A percentile compares a stretch with the other conserved stretches of the same genome.
These are phyloP conservation scores for Chelon labrosus DNA, from an alignment of 2,797 vertebrate genomes.

Conservation along the genomic window DNA sequence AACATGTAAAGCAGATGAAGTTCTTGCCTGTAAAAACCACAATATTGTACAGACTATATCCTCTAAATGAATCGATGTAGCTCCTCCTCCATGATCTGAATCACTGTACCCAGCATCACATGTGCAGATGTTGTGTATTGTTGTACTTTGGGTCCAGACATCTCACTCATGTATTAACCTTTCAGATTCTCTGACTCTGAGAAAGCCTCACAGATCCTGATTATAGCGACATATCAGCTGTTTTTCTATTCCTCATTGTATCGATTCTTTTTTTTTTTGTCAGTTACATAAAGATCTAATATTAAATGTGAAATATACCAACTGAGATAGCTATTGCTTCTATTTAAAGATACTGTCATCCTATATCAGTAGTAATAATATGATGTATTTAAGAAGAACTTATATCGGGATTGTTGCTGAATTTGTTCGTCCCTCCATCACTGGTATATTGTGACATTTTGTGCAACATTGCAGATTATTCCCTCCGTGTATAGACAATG, in stretches of 20 bases:
- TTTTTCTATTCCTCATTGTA: conserved; percentile 45
- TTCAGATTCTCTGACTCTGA: conserved; percentile 14
- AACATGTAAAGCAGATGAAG: conserved; percentile 31
- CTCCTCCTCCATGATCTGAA: conserved; percentile 66
- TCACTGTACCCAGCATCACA: conserved; percentile 61
- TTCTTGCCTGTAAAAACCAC: conserved; percentile 41
- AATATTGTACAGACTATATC: conserved; percentile 59
- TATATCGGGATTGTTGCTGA: conserved; percentile 62
- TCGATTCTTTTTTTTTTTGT: conserved; percentile 42
- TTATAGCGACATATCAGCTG: conserved; percentile 60
- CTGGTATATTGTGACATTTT: conserved; percentile 78
- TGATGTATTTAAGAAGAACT: conserved; percentile 59
- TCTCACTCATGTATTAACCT: conserved; percentile 33
- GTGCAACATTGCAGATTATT: conserved; percentile 74
- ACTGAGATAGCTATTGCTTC: conserved; percentile 55
- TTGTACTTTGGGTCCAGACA: conserved; percentile 62
- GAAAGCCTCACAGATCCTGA: conserved; percentile 40
- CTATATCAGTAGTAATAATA: conserved; percentile 59
- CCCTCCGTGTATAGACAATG: conserved; percentile 66
- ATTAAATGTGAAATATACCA: conserved; percentile 67
- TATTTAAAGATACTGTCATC: conserved; percentile 57
- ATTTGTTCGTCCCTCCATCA: conserved; percentile 61
- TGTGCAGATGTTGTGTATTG: conserved; percentile 64
- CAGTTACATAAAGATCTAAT: conserved; percentile 54
- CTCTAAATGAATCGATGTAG: conserved; percentile 34